Conservation (phyloP, 2,797 vertebrate species). For the Enteromius viviparus region DNA sequence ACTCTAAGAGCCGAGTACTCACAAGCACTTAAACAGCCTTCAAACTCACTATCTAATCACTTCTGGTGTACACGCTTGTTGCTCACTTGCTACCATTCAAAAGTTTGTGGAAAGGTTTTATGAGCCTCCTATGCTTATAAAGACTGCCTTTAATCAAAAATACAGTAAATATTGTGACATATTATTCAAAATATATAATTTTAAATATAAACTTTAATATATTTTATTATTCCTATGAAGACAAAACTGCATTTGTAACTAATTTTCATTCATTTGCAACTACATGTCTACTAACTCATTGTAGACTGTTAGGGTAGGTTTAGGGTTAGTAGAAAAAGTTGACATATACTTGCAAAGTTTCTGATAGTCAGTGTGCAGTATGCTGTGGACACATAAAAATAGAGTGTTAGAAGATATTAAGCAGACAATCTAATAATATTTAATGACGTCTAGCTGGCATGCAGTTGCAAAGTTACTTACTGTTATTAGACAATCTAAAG, state of each 20-base stretch:
- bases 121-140: neutral
- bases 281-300: too few species aligned
- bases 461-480: too few species aligned
- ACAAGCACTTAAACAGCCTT: slow-evolving; percentile 35
- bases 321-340: too few species aligned
- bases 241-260: neutral
- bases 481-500: too few species aligned
- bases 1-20: slow-evolving; percentile 32
- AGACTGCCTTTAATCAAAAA: neutral
- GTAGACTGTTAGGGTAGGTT: too few species aligned
- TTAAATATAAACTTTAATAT: neutral
- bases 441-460: too few species aligned
- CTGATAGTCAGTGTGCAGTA: too few species aligned
- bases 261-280: too few species aligned
- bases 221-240: neutral
- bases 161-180: neutral
- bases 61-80: neutral
- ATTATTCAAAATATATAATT: neutral
- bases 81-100: neutral
- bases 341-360: too few species aligned
- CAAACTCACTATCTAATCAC: slow-evolving; percentile 25
- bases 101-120: neutral
- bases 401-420: too few species aligned
- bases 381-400: too few species aligned
- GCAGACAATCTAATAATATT: too few species aligned